Evolutionary conservation across 2,888 invertebrate species (phyloP), one percentile per base, ranked within the genome.

Genomic region (Netelia fuscicornis): DNA sequence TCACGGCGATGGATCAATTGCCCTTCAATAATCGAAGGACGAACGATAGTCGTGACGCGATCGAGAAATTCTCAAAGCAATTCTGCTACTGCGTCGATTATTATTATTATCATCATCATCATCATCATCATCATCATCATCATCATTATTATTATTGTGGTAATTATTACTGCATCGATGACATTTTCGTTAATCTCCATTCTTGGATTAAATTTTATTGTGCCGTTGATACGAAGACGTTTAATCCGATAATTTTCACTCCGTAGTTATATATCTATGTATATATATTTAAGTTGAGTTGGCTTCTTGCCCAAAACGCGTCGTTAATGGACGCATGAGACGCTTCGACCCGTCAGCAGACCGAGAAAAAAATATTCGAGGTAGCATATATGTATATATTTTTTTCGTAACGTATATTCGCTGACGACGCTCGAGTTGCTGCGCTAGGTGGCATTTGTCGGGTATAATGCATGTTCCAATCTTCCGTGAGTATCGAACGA

Each of bases 401-500:
- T 42, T 58, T 42, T 42, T 56, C 42, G 3, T 48, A 44, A 10
- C 10, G 42, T 67, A 11, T 48, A 44, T 13, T 67, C 17, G 67
- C 48, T 44, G 67, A 44, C 13, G 11, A 6, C 9, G 17, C 10
- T 42, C 44, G 9, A 48, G 13, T 48, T 10, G 48, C 11, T 17
- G 13, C 52, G 30, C 52, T 11, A 70, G 37, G 71, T 20, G 30
- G 71, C 70, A 79, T 79, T 79, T 54, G 68, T 78, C 56, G 75
- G 30, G 6, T 67, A 23, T 42, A 54, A 64, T 11, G 64, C 11
- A 67, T 77, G 52, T 68, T 60, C 17, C 37, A 67, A 58, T 58
- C 20, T 58, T 58, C 58, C 75, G 42, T 65, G 13, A 64, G 82
- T 76, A 86, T 86, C 84, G 81, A 86, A 79, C 79, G 52, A 60